Percentiles rank a stretch among this genome's conserved stretches.
These are phyloP conservation scores for Diceros bicornis DNA, from an alignment of 2,797 vertebrate genomes.

Conservation along the genomic window DNA sequence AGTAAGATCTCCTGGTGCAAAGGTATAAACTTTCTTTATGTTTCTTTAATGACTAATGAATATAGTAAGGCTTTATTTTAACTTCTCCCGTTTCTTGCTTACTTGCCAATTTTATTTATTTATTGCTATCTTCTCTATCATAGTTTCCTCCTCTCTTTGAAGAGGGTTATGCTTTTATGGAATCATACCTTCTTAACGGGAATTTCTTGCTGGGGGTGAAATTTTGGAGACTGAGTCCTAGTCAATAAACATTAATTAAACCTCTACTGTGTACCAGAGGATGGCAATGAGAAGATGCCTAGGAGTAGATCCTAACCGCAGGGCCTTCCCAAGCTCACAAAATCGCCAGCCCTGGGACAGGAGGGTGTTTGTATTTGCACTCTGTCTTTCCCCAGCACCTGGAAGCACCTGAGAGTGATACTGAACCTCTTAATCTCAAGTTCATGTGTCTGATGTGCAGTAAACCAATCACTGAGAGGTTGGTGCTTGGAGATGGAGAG, in stretches of 20 bases:
- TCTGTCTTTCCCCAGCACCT: background rate
- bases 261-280: background rate
- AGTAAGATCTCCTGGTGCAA: background rate
- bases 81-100: slow-evolving; percentile 7
- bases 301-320: background rate
- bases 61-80: background rate
- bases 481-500: no score
- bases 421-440: no score
- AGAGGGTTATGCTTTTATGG: background rate
- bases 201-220: background rate
- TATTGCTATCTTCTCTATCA: background rate
- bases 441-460: no score
- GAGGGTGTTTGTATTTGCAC: background rate
- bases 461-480: no score
- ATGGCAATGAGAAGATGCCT: background rate
- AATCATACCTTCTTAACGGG: background rate
- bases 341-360: fast-evolving
- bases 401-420: no score
- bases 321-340: background rate
- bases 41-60: background rate
- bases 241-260: background rate
- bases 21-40: background rate
- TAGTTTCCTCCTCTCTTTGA: background rate
- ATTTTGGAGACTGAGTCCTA: background rate
- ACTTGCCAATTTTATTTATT: background rate